Percentiles rank a stretch among this genome's conserved stretches.
These are phyloP conservation scores for Hirundichthys speculiger DNA, from an alignment of 2,113 vertebrate genomes.

Conservation along the genomic window DNA sequence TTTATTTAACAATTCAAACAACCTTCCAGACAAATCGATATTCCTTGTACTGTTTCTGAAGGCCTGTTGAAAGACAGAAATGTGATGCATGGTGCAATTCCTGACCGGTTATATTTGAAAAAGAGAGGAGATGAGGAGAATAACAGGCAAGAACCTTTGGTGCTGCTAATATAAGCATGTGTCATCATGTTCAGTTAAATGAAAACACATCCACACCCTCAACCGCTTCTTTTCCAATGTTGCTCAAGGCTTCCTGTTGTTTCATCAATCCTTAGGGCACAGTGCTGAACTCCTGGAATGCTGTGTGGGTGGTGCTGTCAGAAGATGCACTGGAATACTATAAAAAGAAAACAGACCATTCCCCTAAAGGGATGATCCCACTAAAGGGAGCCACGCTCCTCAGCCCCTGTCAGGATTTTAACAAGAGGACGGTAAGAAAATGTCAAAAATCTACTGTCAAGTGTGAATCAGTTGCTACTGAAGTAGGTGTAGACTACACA, in stretches of 20 bases:
- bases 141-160: neutral
- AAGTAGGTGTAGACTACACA: neutral
- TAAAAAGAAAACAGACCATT: slow-evolving; percentile 91
- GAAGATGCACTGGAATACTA: slow-evolving; percentile 95
- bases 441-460: neutral
- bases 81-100: neutral
- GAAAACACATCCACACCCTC: neutral
- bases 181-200: neutral
- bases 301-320: slow-evolving; percentile 91
- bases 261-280: slow-evolving; percentile 81
- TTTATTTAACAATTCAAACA: too few species aligned
- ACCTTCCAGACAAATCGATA: too few species aligned
- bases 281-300: slow-evolving; percentile 93
- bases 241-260: slow-evolving; percentile 2
- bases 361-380: slow-evolving; percentile 95
- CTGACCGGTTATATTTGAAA: neutral
- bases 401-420: slow-evolving; percentile 91
- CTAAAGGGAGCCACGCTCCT: slow-evolving; percentile 86
- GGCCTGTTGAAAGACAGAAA: neutral
- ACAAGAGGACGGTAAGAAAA: slow-evolving; percentile 87
- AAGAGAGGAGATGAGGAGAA: neutral
- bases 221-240: neutral
- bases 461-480: neutral
- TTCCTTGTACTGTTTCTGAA: too few species aligned
- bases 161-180: neutral